These are phyloP conservation scores for Orchestes rusci DNA, from an alignment of 2,888 invertebrate genomes.

Conservation along the genomic window DNA sequence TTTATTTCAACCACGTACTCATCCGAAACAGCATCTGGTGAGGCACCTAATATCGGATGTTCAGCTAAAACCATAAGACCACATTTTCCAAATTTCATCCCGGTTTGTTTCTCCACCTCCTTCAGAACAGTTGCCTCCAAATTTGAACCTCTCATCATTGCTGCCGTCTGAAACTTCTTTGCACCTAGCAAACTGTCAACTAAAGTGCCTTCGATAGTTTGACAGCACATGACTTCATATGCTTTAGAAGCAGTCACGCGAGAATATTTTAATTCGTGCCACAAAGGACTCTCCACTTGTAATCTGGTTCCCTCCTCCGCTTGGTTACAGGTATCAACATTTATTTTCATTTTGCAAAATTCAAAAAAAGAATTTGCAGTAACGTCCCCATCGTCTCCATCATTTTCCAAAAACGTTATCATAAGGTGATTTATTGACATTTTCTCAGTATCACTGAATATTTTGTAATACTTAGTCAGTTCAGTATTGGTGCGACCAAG, in stretches of 20 bases:
- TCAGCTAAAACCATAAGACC: not conserved
- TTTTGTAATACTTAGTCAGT: too few species aligned
- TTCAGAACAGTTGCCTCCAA: conserved; percentile 2
- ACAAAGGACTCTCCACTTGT: conserved; percentile 10
- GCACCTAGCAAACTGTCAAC: conserved; percentile 26
- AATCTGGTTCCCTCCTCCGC: conserved; percentile 3
- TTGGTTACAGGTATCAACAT: not conserved
- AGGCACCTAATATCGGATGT: conserved; percentile 27
- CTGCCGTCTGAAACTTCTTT: conserved; percentile 3
- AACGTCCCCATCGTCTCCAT: too few species aligned
- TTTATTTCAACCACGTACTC: conserved; percentile 31
- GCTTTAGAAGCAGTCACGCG: conserved; percentile 21
- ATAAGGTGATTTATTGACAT: too few species aligned
- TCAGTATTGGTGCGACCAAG: too few species aligned
- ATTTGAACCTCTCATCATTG: not conserved
- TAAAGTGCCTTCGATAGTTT: conserved; percentile 26
- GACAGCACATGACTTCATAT: conserved; percentile 22
- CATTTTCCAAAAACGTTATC: too few species aligned
- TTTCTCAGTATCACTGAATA: too few species aligned
- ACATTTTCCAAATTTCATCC: not conserved
- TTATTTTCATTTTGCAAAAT: not conserved
- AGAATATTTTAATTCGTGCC: conserved; percentile 18
- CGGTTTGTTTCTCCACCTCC: not conserved
- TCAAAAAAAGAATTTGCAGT: not conserved
- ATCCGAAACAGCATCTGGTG: conserved; percentile 18